These are phyloP conservation scores for Acarapis woodi DNA, from an alignment of 1,140 invertebrate species.

Conservation along the genomic window DNA sequence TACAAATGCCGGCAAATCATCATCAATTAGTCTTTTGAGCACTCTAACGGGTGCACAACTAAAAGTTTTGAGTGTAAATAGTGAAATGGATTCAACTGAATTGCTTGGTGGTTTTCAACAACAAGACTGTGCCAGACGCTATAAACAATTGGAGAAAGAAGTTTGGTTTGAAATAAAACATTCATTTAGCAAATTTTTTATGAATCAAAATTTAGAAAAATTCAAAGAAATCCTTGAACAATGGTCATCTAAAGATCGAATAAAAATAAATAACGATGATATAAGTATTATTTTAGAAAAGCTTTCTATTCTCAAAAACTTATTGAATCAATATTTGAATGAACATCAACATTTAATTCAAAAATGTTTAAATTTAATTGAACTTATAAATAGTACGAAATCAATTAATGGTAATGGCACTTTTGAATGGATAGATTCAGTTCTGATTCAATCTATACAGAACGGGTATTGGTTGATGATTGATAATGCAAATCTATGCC, in stretches of 20 bases:
- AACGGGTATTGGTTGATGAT: conserved; percentile 69
- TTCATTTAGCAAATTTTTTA: too few relatives aligned
- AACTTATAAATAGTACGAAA: not conserved
- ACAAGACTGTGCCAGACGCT: conserved; percentile 25
- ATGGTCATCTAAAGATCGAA: not conserved
- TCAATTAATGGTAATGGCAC: conserved; percentile 35
- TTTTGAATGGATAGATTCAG: conserved; percentile 93
- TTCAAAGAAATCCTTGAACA: not conserved
- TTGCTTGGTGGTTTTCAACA: conserved; percentile 87
- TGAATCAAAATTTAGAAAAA: not conserved
- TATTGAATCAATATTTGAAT: not conserved
- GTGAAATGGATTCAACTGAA: conserved; percentile 78
- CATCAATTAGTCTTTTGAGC: conserved; percentile 40
- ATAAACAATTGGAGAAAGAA: conserved; percentile 4
- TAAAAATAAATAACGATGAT: not conserved
- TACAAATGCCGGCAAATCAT: conserved; percentile 48
- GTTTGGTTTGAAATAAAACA: too few relatives aligned
- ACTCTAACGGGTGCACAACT: conserved; percentile 38
- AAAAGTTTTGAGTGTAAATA: conserved; percentile 49
- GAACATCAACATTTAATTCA: not conserved
- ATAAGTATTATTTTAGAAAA: too few relatives aligned
- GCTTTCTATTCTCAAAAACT: too few relatives aligned
- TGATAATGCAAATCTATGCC: conserved; percentile 91
- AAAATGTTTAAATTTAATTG: not conserved
- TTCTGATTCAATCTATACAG: conserved; percentile 55